phyloP scores from a whole-genome alignment of 1,140 invertebrate species.

The Bombus confusus region DNA sequence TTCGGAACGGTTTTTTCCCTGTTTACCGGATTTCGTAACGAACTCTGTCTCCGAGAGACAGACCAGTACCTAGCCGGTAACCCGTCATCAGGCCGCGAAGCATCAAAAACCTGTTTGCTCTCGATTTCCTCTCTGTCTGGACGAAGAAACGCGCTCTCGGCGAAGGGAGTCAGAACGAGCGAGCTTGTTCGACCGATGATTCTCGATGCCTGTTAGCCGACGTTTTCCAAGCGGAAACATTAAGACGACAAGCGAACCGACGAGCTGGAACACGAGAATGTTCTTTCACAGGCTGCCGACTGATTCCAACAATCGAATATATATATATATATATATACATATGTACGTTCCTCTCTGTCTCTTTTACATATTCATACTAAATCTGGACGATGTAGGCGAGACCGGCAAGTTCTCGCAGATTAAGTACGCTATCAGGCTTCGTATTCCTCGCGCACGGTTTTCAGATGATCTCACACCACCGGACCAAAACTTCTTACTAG shows the following conservation, averaged over 20 bases:
- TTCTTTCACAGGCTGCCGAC: conserved; percentile 9
- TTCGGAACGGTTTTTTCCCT: conserved; percentile 11
- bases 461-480: conserved; percentile 41
- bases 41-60: conserved; percentile 10
- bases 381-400: conserved; percentile 2
- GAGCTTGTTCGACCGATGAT: not conserved
- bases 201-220: not conserved
- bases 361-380: conserved; percentile 43
- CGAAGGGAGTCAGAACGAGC: no score
- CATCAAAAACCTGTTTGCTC: conserved; percentile 37
- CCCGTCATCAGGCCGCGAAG: not conserved
- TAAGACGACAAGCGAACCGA: not conserved
- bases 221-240: conserved; percentile 13
- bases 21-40: conserved; percentile 24
- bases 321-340: no score
- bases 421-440: conserved; percentile 40
- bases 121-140: not conserved
- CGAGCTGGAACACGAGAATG: not conserved
- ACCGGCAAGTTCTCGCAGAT: conserved; percentile 36
- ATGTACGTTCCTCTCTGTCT: no score
- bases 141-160: not conserved
- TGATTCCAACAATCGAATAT: not conserved
- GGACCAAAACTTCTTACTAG: conserved; percentile 43
- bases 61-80: not conserved
- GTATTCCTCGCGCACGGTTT: conserved; percentile 27